Conservation (phyloP, 2,888 invertebrate genomes). For the Leptinotarsa juncta region DNA sequence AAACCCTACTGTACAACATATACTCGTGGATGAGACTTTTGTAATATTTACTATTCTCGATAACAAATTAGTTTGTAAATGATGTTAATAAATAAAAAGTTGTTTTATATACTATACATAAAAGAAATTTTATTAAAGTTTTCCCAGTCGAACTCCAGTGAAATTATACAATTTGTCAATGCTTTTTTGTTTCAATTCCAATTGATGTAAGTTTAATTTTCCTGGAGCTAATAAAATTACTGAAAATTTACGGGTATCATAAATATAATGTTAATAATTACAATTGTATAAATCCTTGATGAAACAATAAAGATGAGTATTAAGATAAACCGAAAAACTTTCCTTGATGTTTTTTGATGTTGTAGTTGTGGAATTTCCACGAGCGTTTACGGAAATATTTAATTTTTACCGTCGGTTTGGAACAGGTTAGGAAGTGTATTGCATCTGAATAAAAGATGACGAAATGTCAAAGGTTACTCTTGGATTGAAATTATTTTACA, state of each 20-base stretch:
- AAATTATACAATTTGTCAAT: slow-evolving; percentile 30
- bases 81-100: slow-evolving; percentile 67
- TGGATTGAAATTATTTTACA: too few relatives aligned
- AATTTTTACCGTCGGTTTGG: too few relatives aligned
- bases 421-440: too few relatives aligned
- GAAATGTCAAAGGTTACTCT: too few relatives aligned
- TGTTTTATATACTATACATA: slow-evolving; percentile 66
- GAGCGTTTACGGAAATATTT: too few relatives aligned
- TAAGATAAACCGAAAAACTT: slow-evolving; percentile 48
- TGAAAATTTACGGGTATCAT: slow-evolving; percentile 65
- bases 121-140: slow-evolving; percentile 64
- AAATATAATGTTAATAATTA: slow-evolving; percentile 63
- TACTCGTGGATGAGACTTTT: slow-evolving; percentile 57
- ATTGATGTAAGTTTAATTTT: slow-evolving; percentile 30
- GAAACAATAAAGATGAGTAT: slow-evolving; percentile 61
- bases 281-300: slow-evolving; percentile 61
- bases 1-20: slow-evolving; percentile 29
- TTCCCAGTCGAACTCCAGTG: slow-evolving; percentile 50
- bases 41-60: slow-evolving; percentile 63
- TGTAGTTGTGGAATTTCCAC: slow-evolving; percentile 42
- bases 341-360: slow-evolving; percentile 53
- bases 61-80: slow-evolving; percentile 65
- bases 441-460: too few relatives aligned
- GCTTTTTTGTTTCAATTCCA: background rate
- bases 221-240: slow-evolving; percentile 55